Evolutionary conservation across 2,797 vertebrate genomes (phyloP).

Genomic region (Varecia variegata): DNA sequence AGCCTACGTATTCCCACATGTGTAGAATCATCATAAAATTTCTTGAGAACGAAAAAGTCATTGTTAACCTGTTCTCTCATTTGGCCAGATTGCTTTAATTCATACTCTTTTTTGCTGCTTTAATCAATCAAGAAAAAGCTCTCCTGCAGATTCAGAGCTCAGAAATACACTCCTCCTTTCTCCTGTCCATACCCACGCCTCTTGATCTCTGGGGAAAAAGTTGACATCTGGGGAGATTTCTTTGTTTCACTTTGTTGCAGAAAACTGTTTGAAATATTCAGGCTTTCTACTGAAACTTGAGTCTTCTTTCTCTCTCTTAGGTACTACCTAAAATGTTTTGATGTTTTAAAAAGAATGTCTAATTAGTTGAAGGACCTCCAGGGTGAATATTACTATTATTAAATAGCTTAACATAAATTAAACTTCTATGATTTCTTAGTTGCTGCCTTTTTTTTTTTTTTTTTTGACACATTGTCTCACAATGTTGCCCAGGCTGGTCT

Average conservation of each 20-base stretch:
- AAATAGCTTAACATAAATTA: slow-evolving; percentile 22
- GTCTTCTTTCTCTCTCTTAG: slow-evolving; percentile 1
- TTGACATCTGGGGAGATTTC: slow-evolving; percentile 65
- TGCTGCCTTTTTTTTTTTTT: background rate
- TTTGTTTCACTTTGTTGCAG: slow-evolving; percentile 66
- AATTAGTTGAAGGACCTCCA: slow-evolving; percentile 41
- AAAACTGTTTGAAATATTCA: slow-evolving; percentile 67
- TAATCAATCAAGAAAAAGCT: slow-evolving; percentile 69
- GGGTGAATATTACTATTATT: slow-evolving; percentile 26
- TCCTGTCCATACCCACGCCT: slow-evolving; percentile 44
- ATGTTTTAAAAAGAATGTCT: slow-evolving; percentile 35
- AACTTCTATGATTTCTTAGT: background rate
- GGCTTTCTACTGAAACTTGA: slow-evolving; percentile 48
- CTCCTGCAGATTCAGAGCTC: slow-evolving; percentile 64
- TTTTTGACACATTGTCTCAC: background rate
- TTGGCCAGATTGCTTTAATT: slow-evolving; percentile 72
- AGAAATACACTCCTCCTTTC: slow-evolving; percentile 19
- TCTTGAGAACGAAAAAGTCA: slow-evolving; percentile 45
- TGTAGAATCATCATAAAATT: slow-evolving; percentile 23
- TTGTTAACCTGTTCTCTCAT: slow-evolving; percentile 62
- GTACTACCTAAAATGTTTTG: slow-evolving; percentile 54
- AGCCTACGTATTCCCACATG: slow-evolving; percentile 11
- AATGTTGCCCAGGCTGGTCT: background rate
- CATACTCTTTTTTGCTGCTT: slow-evolving; percentile 55
- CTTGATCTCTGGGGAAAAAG: slow-evolving; percentile 56